Evolutionary conservation across 2,113 vertebrate species (phyloP), one percentile per base, ranked within the genome.

Genomic region (Camelus dromedarius): DNA sequence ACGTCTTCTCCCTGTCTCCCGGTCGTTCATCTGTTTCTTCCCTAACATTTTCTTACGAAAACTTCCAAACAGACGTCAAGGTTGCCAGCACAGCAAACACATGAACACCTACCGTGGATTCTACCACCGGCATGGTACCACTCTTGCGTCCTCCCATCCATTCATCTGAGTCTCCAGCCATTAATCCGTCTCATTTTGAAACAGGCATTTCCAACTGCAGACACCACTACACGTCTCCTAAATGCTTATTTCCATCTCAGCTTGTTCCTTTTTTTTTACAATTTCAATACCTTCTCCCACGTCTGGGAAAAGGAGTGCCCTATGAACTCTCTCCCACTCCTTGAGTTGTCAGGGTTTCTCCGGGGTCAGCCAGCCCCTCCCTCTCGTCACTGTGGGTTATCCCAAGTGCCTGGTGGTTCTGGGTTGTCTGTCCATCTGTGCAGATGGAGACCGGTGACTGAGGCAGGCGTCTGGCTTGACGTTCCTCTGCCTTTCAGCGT

Each of bases 101-200:
- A 0, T 9, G n/a, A 24, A 12, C 38, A 15, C 8, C 66, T 5
- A 15, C 22, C 38, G 24, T 35, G 24, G 19, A 64, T 35, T 70
- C 90, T 6, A 2, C 32, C 1, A 1, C 32, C 16, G 56, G 2
- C 9, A 5, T 14, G 24, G 38, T 32, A 20, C 28, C 26, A 11
- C 13, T n/a, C 56, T 32, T 13, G 38, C 19, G 28, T 32, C 75
- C 50, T 10, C 2, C 0, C 22, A 18, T 32, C 67, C 26, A 5
- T 24, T 24, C n/a, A 10, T n/a, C 56, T 0, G 2, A 0, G 6
- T 24, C 4, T 26, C 42, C 20, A n/a, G 22, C 10, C 15, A 20
- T 10, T 46, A 60, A 67, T 46, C 14, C 8, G 0, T 32, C 38
- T 69, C 64, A 56, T 46, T 94, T 32, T 28, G 14, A 66, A 81